These are phyloP conservation scores for Aix galericulata DNA, from an alignment of 2,113 vertebrate species.

Conservation along the genomic window DNA sequence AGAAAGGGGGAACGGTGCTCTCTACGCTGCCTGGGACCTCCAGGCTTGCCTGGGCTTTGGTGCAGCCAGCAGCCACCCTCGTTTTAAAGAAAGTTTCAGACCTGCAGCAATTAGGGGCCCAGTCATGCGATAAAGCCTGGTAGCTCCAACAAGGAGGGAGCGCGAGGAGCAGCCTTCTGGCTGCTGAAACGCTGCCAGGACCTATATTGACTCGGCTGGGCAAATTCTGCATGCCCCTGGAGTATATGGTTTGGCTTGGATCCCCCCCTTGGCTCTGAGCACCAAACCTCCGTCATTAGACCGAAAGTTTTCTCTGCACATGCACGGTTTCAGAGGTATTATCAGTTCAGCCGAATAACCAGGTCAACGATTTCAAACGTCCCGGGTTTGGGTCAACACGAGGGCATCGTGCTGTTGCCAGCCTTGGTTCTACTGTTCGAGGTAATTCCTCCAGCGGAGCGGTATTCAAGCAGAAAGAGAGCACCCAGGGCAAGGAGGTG, in stretches of 20 bases:
- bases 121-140: neutral
- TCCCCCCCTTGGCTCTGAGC: neutral
- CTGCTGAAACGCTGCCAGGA: neutral
- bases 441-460: neutral
- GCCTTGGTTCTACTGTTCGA: neutral
- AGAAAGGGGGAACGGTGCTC: neutral
- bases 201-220: slow-evolving; percentile 21
- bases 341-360: neutral
- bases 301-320: neutral
- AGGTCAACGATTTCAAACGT: neutral
- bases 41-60: neutral
- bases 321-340: slow-evolving; percentile 21
- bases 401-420: neutral
- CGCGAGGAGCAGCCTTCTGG: neutral
- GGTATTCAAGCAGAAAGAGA: slow-evolving; percentile 28
- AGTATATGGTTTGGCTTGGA: slow-evolving; percentile 49
- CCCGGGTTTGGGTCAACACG: neutral
- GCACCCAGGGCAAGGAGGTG: neutral
- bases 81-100: neutral
- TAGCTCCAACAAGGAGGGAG: neutral
- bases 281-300: slow-evolving; percentile 4
- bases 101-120: neutral
- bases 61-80: neutral
- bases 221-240: slow-evolving; percentile 39
- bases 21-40: neutral